Base-by-base conservation (phyloP, 2,113 vertebrate species). In the Dipodomys spectabilis region DNA sequence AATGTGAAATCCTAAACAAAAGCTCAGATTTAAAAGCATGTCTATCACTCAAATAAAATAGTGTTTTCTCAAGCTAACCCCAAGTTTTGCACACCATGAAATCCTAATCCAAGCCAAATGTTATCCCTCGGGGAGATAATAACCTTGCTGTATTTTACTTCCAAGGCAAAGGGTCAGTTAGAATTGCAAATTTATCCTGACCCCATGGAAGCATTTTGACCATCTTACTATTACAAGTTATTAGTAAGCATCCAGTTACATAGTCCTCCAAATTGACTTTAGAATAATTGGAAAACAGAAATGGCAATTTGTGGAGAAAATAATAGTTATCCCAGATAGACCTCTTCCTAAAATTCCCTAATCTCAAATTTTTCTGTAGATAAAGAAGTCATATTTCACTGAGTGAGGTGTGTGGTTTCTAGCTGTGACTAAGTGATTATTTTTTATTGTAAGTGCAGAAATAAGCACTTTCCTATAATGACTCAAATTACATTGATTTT, bases 401-500 rank as follows among this genome's bases (percentile, higher is more conserved):
- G 90, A 95, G 94, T 62, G 88, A 92, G 88, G 71, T 82, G 4
- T 92, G 25, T 49, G 82, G 67, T 68, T 68, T 90, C 96, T 94
- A 72, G 73, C 96, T 95, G 96, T 74, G 92, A 91, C 82, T 30
- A 45, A 84, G 92, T 86, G 95, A 92, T 92, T 95, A 64, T 85
- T 92, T 93, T 95, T 96, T 94, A 92, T 95, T 95, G 27, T 95
- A 95, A 88, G 65, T 89, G 73, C 86, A 95, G 78, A 96, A 96
- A 94, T 96, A 93, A 96, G 92, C 90, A 94, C 88, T 95, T 96
- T 83, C 79, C 85, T 80, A 28, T 94, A 97, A 96, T 96, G 80
- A 96, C 82, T 87, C 68, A 94, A 94, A 97, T 97, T 97, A 97
- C 94, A 89, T 78, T 96, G 92, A 97, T 97, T 97, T 96, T 96